Conservation (phyloP, 1,140 invertebrate genomes). For the Trachymyrmex cornetzi region DNA sequence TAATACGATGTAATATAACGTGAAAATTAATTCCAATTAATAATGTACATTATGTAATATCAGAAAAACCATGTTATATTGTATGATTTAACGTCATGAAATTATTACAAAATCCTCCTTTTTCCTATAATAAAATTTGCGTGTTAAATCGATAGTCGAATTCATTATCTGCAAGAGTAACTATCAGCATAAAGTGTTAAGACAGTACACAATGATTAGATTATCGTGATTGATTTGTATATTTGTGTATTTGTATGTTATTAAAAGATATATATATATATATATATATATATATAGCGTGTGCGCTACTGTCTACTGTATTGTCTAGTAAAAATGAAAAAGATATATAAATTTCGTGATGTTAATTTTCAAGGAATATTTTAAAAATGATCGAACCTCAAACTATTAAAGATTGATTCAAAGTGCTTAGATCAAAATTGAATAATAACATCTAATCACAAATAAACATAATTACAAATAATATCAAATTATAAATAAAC, state of each 20-base stretch:
- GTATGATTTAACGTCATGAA: not conserved
- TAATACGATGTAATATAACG: not conserved
- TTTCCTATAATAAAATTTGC: no score
- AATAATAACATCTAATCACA: not conserved
- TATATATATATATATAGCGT: no score
- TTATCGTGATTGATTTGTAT: no score
- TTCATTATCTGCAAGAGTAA: no score
- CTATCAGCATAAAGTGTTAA: no score
- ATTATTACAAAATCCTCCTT: not conserved
- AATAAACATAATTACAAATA: not conserved
- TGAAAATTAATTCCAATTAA: slow-evolving; percentile 10
- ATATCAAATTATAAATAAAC: not conserved
- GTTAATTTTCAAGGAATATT: not conserved
- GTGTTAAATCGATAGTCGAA: no score
- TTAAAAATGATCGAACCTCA: not conserved
- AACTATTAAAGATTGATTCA: not conserved
- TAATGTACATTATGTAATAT: not conserved
- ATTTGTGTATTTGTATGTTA: no score
- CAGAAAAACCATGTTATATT: not conserved
- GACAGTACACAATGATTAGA: no score
- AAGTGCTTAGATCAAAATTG: not conserved
- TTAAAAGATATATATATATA: no score
- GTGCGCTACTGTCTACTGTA: no score
- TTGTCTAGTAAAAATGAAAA: not conserved
- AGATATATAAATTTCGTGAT: not conserved